Evolutionary conservation across 2,888 invertebrate species (phyloP).

Genomic region (Caenorhabditis uteleia): DNA sequence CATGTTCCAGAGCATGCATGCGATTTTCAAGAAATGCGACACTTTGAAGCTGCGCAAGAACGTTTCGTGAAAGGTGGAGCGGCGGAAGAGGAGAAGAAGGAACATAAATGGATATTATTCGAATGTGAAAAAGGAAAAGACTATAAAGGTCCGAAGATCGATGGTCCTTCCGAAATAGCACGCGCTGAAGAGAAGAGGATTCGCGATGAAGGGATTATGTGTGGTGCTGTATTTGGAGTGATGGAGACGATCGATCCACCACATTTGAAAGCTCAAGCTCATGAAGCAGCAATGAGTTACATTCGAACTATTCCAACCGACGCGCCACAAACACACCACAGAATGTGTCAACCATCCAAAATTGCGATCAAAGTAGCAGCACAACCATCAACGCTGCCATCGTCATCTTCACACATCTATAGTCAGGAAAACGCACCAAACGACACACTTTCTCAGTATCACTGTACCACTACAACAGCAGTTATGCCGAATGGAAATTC

Average conservation of each 20-base stretch:
- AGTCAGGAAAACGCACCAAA: no score
- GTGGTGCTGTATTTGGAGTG: conserved; percentile 14
- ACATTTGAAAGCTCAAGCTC: conserved; percentile 5
- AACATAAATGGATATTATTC: no score
- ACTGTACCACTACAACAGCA: background rate
- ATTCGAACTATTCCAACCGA: conserved; percentile 6
- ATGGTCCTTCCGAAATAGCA: conserved; percentile 7
- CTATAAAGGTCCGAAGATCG: no score
- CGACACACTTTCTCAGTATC: no score
- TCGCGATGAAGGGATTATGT: conserved; percentile 6
- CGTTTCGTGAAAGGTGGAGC: conserved; percentile 10
- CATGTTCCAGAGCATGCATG: background rate
- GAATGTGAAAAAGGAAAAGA: background rate
- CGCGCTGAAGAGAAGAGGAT: conserved; percentile 10
- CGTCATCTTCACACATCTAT: no score
- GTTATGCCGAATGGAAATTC: background rate
- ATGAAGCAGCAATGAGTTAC: background rate
- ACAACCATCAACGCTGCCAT: no score
- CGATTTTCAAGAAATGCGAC: background rate
- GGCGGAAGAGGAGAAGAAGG: background rate
- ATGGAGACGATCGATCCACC: conserved; percentile 2
- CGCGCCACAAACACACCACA: conserved; percentile 1
- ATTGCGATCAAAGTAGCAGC: no score
- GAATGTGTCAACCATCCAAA: no score
- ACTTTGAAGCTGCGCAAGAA: background rate